Evolutionary conservation across 1,140 invertebrate species (phyloP).

Genomic region (Bombus pascuorum): DNA sequence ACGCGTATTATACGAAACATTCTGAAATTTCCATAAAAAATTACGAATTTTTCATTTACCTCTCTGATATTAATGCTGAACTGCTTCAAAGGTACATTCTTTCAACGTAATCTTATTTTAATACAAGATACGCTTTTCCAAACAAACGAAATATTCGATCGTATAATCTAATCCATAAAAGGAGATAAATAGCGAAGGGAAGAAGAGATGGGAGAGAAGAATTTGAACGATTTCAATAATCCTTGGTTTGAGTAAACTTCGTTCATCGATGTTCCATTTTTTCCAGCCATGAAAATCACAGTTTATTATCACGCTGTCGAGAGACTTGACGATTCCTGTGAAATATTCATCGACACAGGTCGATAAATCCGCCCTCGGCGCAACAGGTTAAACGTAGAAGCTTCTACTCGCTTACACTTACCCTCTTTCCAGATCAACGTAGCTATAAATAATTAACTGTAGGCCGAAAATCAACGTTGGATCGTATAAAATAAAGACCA

Average conservation of each 20-base stretch:
- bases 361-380: slow-evolving; percentile 63
- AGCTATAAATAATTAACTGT: slow-evolving; percentile 58
- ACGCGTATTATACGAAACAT: too few species aligned
- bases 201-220: not conserved
- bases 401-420: slow-evolving; percentile 40
- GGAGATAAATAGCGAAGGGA: not conserved
- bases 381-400: slow-evolving; percentile 67
- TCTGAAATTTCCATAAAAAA: too few species aligned
- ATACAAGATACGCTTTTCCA: too few species aligned
- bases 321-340: slow-evolving; percentile 41
- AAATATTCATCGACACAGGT: slow-evolving; percentile 65
- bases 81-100: too few species aligned
- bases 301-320: slow-evolving; percentile 34
- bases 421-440: slow-evolving; percentile 46
- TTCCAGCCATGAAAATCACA: not conserved
- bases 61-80: too few species aligned
- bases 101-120: too few species aligned
- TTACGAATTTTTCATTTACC: too few species aligned
- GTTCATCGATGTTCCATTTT: not conserved
- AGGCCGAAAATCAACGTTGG: not conserved
- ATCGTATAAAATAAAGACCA: slow-evolving; percentile 22
- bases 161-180: not conserved
- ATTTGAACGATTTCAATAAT: slow-evolving; percentile 2
- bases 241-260: not conserved
- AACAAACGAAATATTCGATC: too few species aligned